Conservation (phyloP, 2,888 invertebrate genomes). For the Galeruca laticollis region DNA sequence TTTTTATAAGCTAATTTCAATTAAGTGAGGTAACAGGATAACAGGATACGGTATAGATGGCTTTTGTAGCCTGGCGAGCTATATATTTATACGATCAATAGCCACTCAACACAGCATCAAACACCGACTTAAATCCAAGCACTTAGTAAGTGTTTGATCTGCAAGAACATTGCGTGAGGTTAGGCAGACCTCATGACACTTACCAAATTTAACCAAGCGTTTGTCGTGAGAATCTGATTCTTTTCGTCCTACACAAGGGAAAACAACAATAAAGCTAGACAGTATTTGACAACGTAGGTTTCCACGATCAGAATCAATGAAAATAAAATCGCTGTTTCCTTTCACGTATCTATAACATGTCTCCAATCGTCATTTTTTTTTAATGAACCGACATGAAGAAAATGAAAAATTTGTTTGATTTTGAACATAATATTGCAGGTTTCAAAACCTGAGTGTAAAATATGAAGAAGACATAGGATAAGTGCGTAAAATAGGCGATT, state of each 20-base stretch:
- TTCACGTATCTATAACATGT: too few relatives aligned
- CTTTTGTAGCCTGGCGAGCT: constrained; percentile 55
- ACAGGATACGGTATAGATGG: constrained; percentile 29
- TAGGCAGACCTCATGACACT: constrained; percentile 74
- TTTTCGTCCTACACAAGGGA: constrained; percentile 92
- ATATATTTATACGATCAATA: constrained; percentile 59
- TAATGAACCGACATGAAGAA: too few relatives aligned
- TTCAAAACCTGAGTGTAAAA: too few relatives aligned
- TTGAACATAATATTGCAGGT: too few relatives aligned
- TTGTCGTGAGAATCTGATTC: constrained; percentile 98
- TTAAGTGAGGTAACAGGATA: constrained; percentile 11
- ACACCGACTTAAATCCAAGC: constrained; percentile 57
- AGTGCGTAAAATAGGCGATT: too few relatives aligned
- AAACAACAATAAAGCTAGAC: constrained; percentile 70
- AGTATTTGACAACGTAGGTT: constrained; percentile 30
- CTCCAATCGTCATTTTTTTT: too few relatives aligned
- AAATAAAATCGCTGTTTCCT: constrained; percentile 5
- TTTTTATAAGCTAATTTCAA: neutral
- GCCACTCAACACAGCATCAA: constrained; percentile 65
- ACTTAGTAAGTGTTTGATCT: constrained; percentile 60
- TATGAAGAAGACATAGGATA: too few relatives aligned
- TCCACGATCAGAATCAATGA: constrained; percentile 18
- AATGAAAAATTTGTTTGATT: too few relatives aligned
- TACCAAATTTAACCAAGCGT: constrained; percentile 98
- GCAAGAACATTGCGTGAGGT: constrained; percentile 64